These are phyloP conservation scores for Babyrousa celebensis DNA, from an alignment of 2,797 vertebrate genomes.

Conservation along the genomic window DNA sequence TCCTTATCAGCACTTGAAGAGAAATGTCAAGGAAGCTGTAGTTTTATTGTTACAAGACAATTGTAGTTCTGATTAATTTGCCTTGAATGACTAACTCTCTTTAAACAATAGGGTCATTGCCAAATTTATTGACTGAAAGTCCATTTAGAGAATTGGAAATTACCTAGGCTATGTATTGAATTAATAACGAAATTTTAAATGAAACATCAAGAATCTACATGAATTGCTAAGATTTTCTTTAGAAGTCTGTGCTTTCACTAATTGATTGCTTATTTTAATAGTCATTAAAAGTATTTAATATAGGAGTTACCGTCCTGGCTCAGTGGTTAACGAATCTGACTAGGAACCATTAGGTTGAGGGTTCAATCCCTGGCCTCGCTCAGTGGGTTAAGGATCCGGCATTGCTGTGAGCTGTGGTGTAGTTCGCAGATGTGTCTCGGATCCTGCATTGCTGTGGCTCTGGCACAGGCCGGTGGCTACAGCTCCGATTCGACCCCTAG, in stretches of 20 bases:
- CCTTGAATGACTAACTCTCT: not conserved
- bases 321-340: too few relatives aligned
- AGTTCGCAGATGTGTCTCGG: too few relatives aligned
- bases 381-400: too few relatives aligned
- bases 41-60: not conserved
- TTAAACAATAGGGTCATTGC: not conserved
- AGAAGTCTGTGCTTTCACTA: not conserved
- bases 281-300: not conserved
- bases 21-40: not conserved
- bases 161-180: not conserved
- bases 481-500: too few relatives aligned
- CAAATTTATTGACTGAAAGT: slow-evolving; percentile 7
- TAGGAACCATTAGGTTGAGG: too few relatives aligned
- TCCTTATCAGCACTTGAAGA: not conserved
- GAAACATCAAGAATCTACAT: not conserved
- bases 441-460: too few relatives aligned
- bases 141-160: not conserved
- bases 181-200: slow-evolving; percentile 48
- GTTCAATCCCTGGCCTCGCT: too few relatives aligned
- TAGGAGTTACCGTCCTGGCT: too few relatives aligned
- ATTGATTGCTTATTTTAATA: not conserved
- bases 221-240: not conserved
- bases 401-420: too few relatives aligned
- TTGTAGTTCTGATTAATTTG: slow-evolving; percentile 7
- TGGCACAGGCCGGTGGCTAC: too few relatives aligned